Conservation (phyloP, 2,113 vertebrate species). For the Sinocyclocheilus grahami region DNA sequence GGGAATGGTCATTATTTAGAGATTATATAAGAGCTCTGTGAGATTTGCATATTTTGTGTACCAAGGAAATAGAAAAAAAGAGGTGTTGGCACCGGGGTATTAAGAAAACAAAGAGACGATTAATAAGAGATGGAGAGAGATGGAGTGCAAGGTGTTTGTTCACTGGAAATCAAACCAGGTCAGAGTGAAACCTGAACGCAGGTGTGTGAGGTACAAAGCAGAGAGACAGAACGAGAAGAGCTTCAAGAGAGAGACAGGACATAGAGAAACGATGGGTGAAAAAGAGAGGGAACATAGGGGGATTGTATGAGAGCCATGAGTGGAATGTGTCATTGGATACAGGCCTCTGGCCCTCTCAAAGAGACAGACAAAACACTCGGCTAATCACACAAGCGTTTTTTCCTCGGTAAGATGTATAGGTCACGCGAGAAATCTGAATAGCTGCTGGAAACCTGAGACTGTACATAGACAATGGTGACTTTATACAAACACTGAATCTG, state of each 20-base stretch:
- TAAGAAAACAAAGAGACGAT: not conserved
- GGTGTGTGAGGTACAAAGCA: conserved; percentile 16
- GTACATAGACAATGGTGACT: not conserved
- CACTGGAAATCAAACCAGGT: conserved; percentile 27
- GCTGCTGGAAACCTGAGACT: conserved; percentile 36
- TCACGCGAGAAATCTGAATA: conserved; percentile 30
- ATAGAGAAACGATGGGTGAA: not conserved
- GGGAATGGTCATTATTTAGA: not conserved
- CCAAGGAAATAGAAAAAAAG: not conserved
- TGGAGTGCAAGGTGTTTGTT: not conserved
- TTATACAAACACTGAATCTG: conserved; percentile 28
- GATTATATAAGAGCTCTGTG: not conserved
- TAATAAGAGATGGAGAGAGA: conserved; percentile 7
- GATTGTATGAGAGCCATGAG: not conserved
- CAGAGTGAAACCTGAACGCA: conserved; percentile 25
- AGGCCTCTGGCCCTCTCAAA: not conserved
- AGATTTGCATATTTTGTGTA: not conserved
- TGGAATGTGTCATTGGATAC: conserved; percentile 47
- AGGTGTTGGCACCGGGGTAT: not conserved
- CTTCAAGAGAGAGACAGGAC: not conserved
- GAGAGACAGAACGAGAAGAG: not conserved
- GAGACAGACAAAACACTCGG: conserved; percentile 23
- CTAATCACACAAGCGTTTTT: conserved; percentile 28
- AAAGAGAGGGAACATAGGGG: conserved; percentile 14
- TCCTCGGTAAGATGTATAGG: conserved; percentile 22